Percentiles rank a stretch among this genome's conserved stretches.
These are phyloP conservation scores for Sylvia borin DNA, from an alignment of 2,797 vertebrate genomes.

Conservation along the genomic window DNA sequence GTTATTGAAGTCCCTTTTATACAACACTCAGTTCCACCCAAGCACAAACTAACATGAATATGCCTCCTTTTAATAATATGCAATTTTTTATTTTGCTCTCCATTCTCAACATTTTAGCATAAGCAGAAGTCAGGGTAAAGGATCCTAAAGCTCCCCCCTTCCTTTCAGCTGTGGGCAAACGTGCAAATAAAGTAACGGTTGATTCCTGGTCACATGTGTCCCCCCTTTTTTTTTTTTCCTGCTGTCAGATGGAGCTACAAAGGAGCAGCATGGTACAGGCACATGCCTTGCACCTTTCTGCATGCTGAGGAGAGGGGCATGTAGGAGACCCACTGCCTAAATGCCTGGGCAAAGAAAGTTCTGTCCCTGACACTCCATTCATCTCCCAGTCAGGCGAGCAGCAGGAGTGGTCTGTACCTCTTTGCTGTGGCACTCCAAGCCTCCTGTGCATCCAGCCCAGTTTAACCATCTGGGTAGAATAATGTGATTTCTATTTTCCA, in stretches of 20 bases:
- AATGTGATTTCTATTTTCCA: not conserved
- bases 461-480: not conserved
- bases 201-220: not conserved
- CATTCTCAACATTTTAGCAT: not conserved
- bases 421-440: not conserved
- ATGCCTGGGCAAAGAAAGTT: too few relatives aligned
- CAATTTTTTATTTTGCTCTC: not conserved
- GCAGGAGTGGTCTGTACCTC: not conserved
- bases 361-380: not conserved
- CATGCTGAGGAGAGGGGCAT: not conserved
- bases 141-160: not conserved
- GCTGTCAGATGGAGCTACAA: not conserved
- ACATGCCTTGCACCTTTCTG: not conserved
- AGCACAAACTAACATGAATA: not conserved
- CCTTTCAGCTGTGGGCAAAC: not conserved
- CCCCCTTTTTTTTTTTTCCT: not conserved
- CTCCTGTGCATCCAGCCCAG: not conserved
- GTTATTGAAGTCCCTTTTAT: not conserved
- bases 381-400: not conserved
- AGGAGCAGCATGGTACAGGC: not conserved
- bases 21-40: not conserved
- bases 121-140: not conserved
- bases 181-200: not conserved
- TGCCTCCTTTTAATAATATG: not conserved
- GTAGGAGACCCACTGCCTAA: not conserved